Percentiles rank a stretch among this genome's conserved stretches.
phyloP scores from a whole-genome alignment of 2,113 vertebrate genomes.

The Crocuta crocuta region DNA sequence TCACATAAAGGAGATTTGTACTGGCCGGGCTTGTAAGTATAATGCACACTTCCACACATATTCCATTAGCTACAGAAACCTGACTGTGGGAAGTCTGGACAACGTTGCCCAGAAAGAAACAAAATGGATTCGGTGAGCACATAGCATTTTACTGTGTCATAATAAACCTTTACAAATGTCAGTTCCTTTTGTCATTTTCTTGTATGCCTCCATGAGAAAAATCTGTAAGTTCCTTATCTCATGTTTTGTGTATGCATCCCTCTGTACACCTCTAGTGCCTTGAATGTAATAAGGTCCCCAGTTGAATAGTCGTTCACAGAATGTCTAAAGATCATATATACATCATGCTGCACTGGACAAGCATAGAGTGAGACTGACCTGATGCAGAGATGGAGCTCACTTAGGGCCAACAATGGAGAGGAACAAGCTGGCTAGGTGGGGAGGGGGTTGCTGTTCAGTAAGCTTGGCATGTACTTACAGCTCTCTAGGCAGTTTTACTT shows the following conservation, averaged over 20 bases:
- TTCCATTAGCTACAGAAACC: background rate
- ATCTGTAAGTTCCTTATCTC: background rate
- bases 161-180: background rate
- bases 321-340: background rate
- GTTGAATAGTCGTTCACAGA: background rate
- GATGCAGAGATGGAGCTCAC: background rate
- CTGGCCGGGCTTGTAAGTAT: background rate
- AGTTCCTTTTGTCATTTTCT: background rate
- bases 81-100: background rate
- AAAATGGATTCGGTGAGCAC: background rate
- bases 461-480: background rate
- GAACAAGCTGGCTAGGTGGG: background rate
- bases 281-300: background rate
- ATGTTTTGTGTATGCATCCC: background rate
- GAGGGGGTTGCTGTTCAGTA: background rate
- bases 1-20: background rate
- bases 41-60: background rate
- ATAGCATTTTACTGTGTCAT: background rate
- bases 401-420: background rate
- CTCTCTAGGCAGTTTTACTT: background rate
- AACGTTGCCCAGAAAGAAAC: background rate
- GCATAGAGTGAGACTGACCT: background rate
- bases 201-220: background rate
- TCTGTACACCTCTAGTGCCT: background rate
- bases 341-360: background rate